These are phyloP conservation scores for Tursiops truncatus DNA, from an alignment of 2,113 vertebrate genomes.

Conservation along the genomic window DNA sequence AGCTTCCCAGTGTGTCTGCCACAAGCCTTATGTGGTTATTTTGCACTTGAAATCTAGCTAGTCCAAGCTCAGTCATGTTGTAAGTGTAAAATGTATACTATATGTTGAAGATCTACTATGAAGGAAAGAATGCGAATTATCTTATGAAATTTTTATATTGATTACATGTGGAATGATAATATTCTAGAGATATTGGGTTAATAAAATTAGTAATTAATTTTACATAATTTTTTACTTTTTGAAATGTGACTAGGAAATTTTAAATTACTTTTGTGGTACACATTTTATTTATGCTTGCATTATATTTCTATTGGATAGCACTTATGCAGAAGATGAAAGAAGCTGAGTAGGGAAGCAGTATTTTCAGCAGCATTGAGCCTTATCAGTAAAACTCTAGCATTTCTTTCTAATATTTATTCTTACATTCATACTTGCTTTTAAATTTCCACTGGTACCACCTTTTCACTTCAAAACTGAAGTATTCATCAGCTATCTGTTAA, in stretches of 20 bases:
- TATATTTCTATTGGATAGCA: background rate
- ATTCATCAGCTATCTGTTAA: slow-evolving; percentile 17
- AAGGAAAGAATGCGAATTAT: background rate
- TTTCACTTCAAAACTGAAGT: slow-evolving; percentile 15
- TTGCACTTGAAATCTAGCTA: background rate
- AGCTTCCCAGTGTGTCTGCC: background rate
- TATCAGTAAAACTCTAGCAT: background rate
- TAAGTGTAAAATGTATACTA: background rate
- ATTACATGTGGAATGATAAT: background rate
- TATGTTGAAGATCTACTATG: slow-evolving; percentile 12
- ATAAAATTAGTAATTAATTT: slow-evolving; percentile 31
- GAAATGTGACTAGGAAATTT: background rate
- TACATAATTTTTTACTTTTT: slow-evolving; percentile 2
- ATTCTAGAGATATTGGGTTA: background rate
- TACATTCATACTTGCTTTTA: background rate
- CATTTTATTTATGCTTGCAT: background rate
- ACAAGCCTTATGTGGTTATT: background rate
- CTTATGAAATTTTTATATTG: background rate
- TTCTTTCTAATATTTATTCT: slow-evolving; percentile 20
- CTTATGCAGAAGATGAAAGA: background rate
- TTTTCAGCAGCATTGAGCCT: background rate
- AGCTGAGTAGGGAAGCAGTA: background rate
- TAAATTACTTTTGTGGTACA: background rate
- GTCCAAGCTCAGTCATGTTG: background rate
- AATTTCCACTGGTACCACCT: background rate